A percentile compares a stretch with the other conserved stretches of the same genome.
phyloP scores from a whole-genome alignment of 1,140 invertebrate genomes.

The Temnothorax longispinosus region DNA sequence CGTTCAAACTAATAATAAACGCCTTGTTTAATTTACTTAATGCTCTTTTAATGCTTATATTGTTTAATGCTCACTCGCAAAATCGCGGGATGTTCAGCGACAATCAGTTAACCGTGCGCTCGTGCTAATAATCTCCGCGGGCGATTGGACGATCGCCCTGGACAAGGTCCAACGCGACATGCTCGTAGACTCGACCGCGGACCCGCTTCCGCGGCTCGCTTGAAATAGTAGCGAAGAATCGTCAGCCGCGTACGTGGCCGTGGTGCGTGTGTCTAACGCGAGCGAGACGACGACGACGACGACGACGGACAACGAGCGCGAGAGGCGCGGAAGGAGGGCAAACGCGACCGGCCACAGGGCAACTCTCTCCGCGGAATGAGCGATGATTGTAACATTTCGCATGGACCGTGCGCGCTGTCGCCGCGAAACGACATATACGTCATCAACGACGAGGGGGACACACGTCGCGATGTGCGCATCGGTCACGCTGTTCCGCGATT shows the following conservation, averaged over 20 bases:
- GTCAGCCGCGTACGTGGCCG: slow-evolving; percentile 40
- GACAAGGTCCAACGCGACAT: slow-evolving; percentile 65
- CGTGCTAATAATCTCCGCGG: slow-evolving; percentile 57
- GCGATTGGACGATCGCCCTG: slow-evolving; percentile 62
- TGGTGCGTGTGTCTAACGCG: slow-evolving; percentile 29
- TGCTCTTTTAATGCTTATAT: background rate
- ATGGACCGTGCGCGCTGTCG: slow-evolving; percentile 30
- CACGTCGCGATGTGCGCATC: slow-evolving; percentile 71
- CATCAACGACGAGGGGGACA: slow-evolving; percentile 37
- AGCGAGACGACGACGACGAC: slow-evolving; percentile 10
- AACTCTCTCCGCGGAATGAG: slow-evolving; percentile 61
- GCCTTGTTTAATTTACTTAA: background rate
- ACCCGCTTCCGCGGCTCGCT: slow-evolving; percentile 56
- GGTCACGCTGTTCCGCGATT: slow-evolving; percentile 76
- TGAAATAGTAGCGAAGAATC: slow-evolving; percentile 74
- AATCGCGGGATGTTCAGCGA: slow-evolving; percentile 37
- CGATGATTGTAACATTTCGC: slow-evolving; percentile 77
- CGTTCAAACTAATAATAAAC: background rate
- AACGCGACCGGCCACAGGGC: background rate
- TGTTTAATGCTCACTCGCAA: background rate
- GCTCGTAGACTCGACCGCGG: slow-evolving; percentile 15
- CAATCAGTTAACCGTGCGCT: slow-evolving; percentile 10
- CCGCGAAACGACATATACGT: slow-evolving; percentile 57
- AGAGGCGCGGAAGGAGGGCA: background rate
- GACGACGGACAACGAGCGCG: background rate